These are phyloP conservation scores for Hemichromis elongatus DNA, from an alignment of 2,113 vertebrate species.

Conservation along the genomic window DNA sequence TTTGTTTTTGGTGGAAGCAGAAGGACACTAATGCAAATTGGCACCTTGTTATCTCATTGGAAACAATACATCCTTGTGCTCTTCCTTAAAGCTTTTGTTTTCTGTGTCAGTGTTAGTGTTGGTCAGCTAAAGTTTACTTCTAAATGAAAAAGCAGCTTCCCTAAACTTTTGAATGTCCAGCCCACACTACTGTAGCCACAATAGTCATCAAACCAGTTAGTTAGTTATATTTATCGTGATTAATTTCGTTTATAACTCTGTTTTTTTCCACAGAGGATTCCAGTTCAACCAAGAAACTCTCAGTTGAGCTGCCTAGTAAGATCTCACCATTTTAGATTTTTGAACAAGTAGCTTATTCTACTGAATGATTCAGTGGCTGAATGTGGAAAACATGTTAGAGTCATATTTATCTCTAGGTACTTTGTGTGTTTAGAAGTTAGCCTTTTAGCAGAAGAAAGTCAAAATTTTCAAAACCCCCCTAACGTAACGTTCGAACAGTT, in stretches of 20 bases:
- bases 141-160: neutral
- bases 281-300: constrained; percentile 74
- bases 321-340: constrained; percentile 31
- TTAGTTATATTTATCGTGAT: constrained; percentile 8
- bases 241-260: constrained; percentile 57
- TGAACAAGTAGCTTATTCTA: constrained; percentile 7
- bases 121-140: neutral
- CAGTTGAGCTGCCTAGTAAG: constrained; percentile 79
- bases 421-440: constrained; percentile 36
- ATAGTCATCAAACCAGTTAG: neutral
- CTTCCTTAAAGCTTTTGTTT: neutral
- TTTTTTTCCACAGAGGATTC: constrained; percentile 76
- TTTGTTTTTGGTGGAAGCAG: neutral
- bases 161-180: neutral
- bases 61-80: neutral
- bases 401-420: constrained; percentile 35
- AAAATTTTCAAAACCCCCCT: neutral
- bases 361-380: constrained; percentile 10
- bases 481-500: neutral
- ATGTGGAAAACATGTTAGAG: constrained; percentile 34
- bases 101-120: neutral
- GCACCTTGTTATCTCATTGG: neutral
- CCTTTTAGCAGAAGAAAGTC: neutral
- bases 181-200: neutral
- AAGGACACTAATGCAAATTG: neutral